phyloP scores from a whole-genome alignment of 2,797 vertebrate species.

The Myiotriccus ornatus region DNA sequence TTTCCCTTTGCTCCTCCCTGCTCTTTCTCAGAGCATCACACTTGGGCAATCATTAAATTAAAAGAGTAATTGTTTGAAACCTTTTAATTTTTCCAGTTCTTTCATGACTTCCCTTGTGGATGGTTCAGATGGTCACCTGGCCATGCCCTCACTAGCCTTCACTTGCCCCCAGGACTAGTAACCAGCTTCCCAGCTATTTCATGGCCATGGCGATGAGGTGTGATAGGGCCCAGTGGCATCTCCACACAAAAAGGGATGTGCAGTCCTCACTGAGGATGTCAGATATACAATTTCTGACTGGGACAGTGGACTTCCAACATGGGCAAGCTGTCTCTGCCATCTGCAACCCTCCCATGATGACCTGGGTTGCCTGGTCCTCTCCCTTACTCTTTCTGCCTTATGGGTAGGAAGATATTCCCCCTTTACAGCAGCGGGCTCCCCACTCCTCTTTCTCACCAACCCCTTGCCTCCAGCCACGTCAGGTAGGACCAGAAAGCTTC shows the following conservation, averaged over 20 bases:
- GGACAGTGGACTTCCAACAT: rapidly evolving
- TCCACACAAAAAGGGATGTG: not conserved
- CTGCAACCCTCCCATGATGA: rapidly evolving
- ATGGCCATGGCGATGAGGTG: not conserved
- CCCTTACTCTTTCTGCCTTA: not conserved
- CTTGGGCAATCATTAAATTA: not conserved
- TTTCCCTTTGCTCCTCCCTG: not conserved
- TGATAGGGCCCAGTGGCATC: not conserved
- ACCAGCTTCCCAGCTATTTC: not conserved
- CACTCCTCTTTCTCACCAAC: not conserved
- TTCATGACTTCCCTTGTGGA: not conserved
- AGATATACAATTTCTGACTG: not conserved
- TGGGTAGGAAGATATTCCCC: not conserved
- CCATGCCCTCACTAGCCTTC: not conserved
- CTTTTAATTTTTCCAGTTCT: not conserved
- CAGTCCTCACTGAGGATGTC: not conserved
- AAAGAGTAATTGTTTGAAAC: not conserved
- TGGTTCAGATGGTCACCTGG: not conserved
- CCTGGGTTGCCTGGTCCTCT: not conserved
- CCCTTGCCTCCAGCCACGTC: not conserved
- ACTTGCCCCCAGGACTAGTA: not conserved
- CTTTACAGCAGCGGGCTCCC: not conserved
- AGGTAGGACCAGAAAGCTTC: not conserved
- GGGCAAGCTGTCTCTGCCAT: not conserved
- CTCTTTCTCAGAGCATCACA: not conserved